Evolutionary conservation across 2,797 vertebrate species (phyloP).

Genomic region (Diceros bicornis): DNA sequence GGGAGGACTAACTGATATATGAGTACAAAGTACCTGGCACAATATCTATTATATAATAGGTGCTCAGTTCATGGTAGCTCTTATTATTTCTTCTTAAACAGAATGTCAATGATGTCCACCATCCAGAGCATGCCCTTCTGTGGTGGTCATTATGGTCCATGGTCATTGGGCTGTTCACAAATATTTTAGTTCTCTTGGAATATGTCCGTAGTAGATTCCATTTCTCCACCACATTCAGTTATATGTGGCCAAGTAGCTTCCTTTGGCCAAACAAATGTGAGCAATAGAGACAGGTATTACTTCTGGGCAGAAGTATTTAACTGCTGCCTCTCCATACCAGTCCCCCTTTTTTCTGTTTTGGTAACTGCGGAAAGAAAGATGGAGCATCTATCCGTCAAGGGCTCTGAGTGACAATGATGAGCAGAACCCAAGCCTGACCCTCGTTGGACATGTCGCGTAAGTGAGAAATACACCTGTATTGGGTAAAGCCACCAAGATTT

Average conservation of each 20-base stretch:
- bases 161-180: not conserved
- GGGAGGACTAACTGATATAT: not conserved
- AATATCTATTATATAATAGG: not conserved
- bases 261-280: not conserved
- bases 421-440: not conserved
- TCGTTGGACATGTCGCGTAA: not conserved
- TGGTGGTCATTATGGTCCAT: not conserved
- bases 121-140: not conserved
- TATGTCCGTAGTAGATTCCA: not conserved
- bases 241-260: not conserved
- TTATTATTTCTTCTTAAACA: not conserved
- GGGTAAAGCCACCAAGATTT: not conserved
- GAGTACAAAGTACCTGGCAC: not conserved
- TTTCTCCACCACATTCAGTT: not conserved
- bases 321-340: not conserved
- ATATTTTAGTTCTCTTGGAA: not conserved
- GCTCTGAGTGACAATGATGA: not conserved
- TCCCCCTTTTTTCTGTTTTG: not conserved
- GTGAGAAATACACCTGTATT: not conserved
- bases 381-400: not conserved
- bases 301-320: not conserved
- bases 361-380: not conserved
- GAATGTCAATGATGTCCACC: not conserved
- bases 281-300: not conserved
- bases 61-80: not conserved